Conservation (phyloP, 2,113 vertebrate species). For the Romanogobio albipinnatus region DNA sequence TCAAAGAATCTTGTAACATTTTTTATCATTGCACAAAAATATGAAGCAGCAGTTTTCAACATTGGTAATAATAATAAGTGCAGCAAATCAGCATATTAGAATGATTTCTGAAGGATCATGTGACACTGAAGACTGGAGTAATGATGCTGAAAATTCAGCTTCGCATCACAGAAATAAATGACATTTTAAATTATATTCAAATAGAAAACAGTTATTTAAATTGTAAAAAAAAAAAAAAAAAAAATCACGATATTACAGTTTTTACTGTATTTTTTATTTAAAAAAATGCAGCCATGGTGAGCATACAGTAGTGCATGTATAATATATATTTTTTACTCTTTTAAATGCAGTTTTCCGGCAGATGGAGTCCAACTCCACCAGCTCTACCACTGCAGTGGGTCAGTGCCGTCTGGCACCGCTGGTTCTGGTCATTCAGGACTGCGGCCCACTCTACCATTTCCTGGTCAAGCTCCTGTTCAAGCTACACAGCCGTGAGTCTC, state of each 20-base stretch:
- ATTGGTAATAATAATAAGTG: too few species aligned
- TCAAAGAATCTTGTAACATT: background rate
- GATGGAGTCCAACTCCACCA: slow-evolving; percentile 88
- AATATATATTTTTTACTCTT: background rate
- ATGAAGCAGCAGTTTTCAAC: too few species aligned
- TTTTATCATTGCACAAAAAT: background rate
- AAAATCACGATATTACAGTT: background rate
- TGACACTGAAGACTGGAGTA: background rate
- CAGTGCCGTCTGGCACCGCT: slow-evolving; percentile 94
- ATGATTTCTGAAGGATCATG: background rate
- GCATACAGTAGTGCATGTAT: background rate
- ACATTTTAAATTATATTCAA: background rate
- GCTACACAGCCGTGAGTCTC: slow-evolving; percentile 90
- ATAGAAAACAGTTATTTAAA: background rate
- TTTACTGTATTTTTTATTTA: background rate
- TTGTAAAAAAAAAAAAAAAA: background rate
- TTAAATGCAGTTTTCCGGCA: slow-evolving; percentile 84
- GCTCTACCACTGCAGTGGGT: slow-evolving; percentile 86
- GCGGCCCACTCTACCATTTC: slow-evolving; percentile 95
- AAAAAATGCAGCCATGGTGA: slow-evolving; percentile 1
- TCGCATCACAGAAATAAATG: background rate
- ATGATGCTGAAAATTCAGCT: background rate
- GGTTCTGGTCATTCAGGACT: slow-evolving; percentile 94
- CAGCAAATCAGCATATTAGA: too few species aligned
- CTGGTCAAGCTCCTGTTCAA: slow-evolving; percentile 91